A percentile compares a stretch with the other conserved stretches of the same genome.
These are phyloP conservation scores for Neofelis nebulosa DNA, from an alignment of 2,113 vertebrate species.

Conservation along the genomic window DNA sequence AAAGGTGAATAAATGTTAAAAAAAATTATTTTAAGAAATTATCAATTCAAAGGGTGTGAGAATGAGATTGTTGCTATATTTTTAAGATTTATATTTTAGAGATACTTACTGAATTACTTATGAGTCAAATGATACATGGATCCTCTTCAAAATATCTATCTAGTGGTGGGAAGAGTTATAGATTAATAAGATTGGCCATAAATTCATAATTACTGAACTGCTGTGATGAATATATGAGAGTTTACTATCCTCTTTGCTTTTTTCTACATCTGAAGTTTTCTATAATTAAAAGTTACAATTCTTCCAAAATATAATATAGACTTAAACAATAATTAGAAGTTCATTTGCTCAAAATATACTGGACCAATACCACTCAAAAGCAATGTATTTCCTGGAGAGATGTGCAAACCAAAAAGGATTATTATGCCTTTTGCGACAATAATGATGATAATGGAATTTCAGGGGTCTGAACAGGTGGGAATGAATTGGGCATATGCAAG, in stretches of 20 bases:
- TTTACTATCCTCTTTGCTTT: neutral
- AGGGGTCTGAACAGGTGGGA: neutral
- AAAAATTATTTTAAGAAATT: neutral
- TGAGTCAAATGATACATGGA: neutral
- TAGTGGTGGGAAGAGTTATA: neutral
- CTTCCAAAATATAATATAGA: neutral
- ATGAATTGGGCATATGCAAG: neutral
- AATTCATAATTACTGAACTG: neutral
- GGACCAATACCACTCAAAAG: neutral
- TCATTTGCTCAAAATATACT: neutral
- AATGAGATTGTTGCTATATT: neutral
- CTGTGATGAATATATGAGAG: neutral
- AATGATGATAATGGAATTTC: neutral
- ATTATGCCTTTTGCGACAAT: neutral
- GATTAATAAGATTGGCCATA: neutral
- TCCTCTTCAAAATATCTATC: slow-evolving; percentile 8
- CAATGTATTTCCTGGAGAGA: neutral
- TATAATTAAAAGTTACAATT: neutral
- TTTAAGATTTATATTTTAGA: neutral
- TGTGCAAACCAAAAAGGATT: neutral
- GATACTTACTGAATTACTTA: neutral
- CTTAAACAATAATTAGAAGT: neutral
- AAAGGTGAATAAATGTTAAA: no score
- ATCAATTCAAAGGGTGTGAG: neutral
- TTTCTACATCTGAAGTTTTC: neutral